Conservation (phyloP, 2,113 vertebrate genomes). For the Sinocyclocheilus anshuiensis region DNA sequence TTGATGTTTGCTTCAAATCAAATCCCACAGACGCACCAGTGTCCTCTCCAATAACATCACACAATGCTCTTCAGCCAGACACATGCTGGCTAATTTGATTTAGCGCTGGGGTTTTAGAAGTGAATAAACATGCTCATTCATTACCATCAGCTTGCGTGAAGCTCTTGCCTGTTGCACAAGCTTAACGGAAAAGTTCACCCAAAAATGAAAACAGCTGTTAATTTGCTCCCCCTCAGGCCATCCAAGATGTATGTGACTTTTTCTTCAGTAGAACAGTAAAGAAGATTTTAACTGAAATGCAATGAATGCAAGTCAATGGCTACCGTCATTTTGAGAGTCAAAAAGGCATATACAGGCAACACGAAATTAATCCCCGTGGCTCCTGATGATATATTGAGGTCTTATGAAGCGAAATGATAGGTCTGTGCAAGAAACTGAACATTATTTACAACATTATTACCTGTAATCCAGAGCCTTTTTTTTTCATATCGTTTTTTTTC, state of each 20-base stretch:
- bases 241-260: background rate
- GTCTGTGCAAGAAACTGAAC: background rate
- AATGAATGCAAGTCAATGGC: background rate
- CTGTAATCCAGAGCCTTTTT: too few species aligned
- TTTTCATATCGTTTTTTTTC: too few species aligned
- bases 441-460: too few species aligned
- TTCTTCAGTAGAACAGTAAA: background rate
- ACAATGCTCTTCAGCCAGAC: slow-evolving; percentile 28
- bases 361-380: too few species aligned
- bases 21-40: slow-evolving; percentile 48
- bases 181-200: background rate
- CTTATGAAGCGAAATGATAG: background rate
- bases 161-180: background rate
- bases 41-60: slow-evolving; percentile 54
- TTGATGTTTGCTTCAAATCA: slow-evolving; percentile 46
- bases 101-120: slow-evolving; percentile 22
- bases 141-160: slow-evolving; percentile 19
- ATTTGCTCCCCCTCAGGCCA: background rate
- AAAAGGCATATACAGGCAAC: background rate
- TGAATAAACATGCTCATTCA: slow-evolving; percentile 46
- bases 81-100: slow-evolving; percentile 41
- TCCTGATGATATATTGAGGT: background rate
- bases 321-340: too few species aligned
- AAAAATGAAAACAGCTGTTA: background rate
- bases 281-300: background rate